Conservation (phyloP, 2,797 vertebrate genomes). For the Sebastes nivosus region DNA sequence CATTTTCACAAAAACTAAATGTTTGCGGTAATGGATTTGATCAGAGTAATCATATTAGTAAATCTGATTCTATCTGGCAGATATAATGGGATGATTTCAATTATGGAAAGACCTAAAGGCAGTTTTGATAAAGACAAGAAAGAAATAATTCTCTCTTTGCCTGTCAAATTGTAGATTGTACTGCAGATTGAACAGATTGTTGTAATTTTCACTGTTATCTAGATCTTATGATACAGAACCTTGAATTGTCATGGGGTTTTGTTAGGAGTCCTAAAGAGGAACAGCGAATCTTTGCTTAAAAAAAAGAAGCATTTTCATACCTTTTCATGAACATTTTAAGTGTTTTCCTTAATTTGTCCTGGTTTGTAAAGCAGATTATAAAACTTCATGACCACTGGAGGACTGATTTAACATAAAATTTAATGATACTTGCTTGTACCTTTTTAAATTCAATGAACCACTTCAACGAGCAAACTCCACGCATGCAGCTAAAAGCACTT, state of each 20-base stretch:
- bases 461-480: neutral
- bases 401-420: neutral
- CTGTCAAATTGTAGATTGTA: slow-evolving; percentile 6
- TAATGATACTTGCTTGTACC: neutral
- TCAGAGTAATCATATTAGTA: slow-evolving; percentile 9
- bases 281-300: neutral
- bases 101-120: slow-evolving; percentile 2
- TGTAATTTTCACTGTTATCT: neutral
- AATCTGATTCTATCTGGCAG: neutral
- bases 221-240: neutral
- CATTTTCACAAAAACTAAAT: neutral
- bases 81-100: slow-evolving; percentile 13
- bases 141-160: neutral
- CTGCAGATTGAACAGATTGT: neutral
- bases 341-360: neutral
- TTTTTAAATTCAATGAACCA: slow-evolving; percentile 8
- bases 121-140: slow-evolving; percentile 13
- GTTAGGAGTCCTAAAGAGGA: neutral
- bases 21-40: neutral
- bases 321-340: neutral
- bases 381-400: neutral
- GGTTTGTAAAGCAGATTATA: neutral
- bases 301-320: neutral
- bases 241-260: neutral
- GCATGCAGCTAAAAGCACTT: slow-evolving; percentile 2